Percentiles rank a stretch among this genome's conserved stretches.
These are phyloP conservation scores for Haliclona indistincta DNA, from an alignment of 37 sponge, comb jelly and placozoan genomes.

Conservation along the genomic window DNA sequence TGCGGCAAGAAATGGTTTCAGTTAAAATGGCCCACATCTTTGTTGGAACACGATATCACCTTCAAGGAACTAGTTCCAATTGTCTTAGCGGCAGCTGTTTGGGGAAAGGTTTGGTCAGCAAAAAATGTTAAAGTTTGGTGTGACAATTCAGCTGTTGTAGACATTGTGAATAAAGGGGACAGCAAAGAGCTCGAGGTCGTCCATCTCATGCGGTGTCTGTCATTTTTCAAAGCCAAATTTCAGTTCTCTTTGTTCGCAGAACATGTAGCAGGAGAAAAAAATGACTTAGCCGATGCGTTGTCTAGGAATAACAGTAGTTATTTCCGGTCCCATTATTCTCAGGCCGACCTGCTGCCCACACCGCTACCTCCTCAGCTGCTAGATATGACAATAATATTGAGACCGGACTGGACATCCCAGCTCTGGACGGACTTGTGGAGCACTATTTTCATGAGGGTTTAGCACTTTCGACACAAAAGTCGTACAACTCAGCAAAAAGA, in stretches of 20 bases:
- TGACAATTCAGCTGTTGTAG: constrained; percentile 54
- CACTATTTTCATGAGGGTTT: constrained; percentile 23
- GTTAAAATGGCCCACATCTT: constrained; percentile 14
- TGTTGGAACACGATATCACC: constrained; percentile 24
- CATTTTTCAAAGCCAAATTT: constrained; percentile 33
- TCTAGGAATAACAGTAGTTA: constrained; percentile 8
- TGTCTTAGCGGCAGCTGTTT: constrained; percentile 42
- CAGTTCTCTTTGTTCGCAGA: background rate
- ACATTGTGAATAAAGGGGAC: constrained; percentile 11
- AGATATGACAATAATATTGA: constrained; percentile 3
- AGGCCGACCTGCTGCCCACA: constrained; percentile 4
- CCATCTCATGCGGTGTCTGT: constrained; percentile 49
- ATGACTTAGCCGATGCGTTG: constrained; percentile 52
- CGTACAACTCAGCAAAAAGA: constrained; percentile 6
- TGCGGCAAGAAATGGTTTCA: constrained; percentile 30
- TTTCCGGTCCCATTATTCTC: constrained; percentile 9
- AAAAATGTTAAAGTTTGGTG: constrained; percentile 7
- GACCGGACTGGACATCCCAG: constrained; percentile 36
- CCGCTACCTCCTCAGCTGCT: background rate
- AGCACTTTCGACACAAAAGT: background rate
- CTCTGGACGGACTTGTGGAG: constrained; percentile 28
- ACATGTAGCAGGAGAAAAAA: constrained; percentile 34
- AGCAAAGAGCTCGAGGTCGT: constrained; percentile 30
- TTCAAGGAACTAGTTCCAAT: constrained; percentile 55
- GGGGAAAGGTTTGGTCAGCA: constrained; percentile 48